Evolutionary conservation across 30 jellyfish, hydroid and myxozoan genomes (phyloP).

Genomic region (Aurelia coerulea): DNA sequence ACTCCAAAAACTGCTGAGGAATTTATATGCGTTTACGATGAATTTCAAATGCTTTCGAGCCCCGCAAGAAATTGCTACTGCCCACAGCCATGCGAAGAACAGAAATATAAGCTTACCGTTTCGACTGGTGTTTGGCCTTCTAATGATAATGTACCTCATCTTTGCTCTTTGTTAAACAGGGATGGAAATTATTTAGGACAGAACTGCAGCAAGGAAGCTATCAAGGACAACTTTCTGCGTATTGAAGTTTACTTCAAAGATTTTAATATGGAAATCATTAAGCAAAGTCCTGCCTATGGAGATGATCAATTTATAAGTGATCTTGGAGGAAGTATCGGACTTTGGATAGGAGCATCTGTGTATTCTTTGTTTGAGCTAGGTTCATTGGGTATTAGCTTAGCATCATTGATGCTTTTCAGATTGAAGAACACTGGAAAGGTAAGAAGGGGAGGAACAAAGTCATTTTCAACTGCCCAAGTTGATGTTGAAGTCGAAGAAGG

Average conservation of each 20-base stretch:
- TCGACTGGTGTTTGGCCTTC: constrained; percentile 46
- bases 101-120: constrained; percentile 18
- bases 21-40: not conserved
- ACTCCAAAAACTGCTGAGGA: not conserved
- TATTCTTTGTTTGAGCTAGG: constrained; percentile 52
- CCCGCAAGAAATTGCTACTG: constrained; percentile 10
- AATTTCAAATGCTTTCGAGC: not conserved
- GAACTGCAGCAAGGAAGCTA: constrained; percentile 13
- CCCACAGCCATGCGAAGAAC: constrained; percentile 40
- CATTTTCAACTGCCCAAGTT: no score
- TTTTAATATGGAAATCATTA: constrained; percentile 45
- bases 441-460: no score
- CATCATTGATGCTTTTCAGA: not conserved
- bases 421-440: no score
- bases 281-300: constrained; percentile 32
- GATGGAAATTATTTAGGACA: not conserved
- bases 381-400: not conserved
- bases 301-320: constrained; percentile 34
- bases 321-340: constrained; percentile 59
- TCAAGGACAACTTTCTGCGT: constrained; percentile 10
- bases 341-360: constrained; percentile 76
- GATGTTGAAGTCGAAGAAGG: no score
- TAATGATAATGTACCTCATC: not conserved
- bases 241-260: constrained; percentile 33
- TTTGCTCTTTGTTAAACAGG: no score